These are phyloP conservation scores for Brachirus orientalis DNA, from an alignment of 2,113 vertebrate species.

Conservation along the genomic window DNA sequence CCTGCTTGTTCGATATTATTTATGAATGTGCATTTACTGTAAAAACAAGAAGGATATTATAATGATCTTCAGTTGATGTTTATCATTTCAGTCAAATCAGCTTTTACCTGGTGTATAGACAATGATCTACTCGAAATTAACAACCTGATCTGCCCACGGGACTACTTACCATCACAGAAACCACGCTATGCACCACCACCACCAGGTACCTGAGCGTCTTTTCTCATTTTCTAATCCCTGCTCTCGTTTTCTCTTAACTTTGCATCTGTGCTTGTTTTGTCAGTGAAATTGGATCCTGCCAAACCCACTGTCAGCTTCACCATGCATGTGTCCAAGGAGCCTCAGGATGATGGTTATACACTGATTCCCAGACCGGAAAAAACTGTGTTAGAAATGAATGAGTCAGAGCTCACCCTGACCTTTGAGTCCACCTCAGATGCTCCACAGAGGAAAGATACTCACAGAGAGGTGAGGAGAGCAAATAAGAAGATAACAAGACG, in stretches of 20 bases:
- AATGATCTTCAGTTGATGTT: neutral
- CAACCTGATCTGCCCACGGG: constrained; percentile 86
- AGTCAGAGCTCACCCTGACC: constrained; percentile 65
- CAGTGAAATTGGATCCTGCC: constrained; percentile 73
- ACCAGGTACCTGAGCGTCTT: constrained; percentile 77
- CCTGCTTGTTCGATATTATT: neutral
- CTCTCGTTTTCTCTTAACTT: neutral
- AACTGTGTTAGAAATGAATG: constrained; percentile 2
- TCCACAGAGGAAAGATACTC: constrained; percentile 15
- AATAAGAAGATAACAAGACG: neutral
- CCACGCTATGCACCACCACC: constrained; percentile 63
- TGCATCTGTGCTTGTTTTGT: neutral
- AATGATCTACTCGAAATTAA: constrained; percentile 82
- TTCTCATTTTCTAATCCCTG: neutral
- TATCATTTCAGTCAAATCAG: constrained; percentile 79
- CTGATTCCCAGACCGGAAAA: constrained; percentile 24
- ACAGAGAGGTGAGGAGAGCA: constrained; percentile 57
- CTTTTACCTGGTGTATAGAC: constrained; percentile 86
- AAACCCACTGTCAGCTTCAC: constrained; percentile 74
- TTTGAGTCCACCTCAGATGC: constrained; percentile 33
- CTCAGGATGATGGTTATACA: constrained; percentile 40
- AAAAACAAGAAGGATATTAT: neutral
- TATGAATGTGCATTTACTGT: neutral
- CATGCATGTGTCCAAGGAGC: constrained; percentile 54
- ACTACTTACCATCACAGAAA: constrained; percentile 81